phyloP scores from a whole-genome alignment of 1,140 invertebrate genomes.

The Stegodyphus dumicola region DNA sequence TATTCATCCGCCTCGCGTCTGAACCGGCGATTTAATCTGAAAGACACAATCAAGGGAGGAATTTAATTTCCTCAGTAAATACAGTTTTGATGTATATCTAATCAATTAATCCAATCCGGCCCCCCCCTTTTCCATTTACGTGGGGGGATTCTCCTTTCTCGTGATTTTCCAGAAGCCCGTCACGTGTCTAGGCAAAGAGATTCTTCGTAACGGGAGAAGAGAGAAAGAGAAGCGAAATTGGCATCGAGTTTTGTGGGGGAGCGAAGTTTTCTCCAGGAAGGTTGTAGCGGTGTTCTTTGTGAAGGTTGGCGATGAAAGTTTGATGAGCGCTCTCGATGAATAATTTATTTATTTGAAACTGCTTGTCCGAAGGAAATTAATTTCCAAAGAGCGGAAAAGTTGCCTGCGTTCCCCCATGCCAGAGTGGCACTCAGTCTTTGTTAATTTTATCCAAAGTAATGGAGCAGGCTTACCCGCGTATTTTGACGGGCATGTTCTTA shows the following conservation, averaged over 20 bases:
- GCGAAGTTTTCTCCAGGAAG: constrained; percentile 6
- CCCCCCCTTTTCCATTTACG: constrained; percentile 15
- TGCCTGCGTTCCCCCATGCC: constrained; percentile 14
- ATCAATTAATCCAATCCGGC: constrained; percentile 53
- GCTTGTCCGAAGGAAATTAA: constrained; percentile 55
- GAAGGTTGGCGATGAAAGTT: constrained; percentile 45
- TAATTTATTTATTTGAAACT: constrained; percentile 58
- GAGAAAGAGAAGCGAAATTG: constrained; percentile 36
- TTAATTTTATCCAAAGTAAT: constrained; percentile 61
- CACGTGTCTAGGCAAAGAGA: constrained; percentile 2
- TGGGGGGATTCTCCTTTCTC: constrained; percentile 1
- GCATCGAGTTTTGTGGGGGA: constrained; percentile 33
- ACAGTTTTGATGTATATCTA: constrained; percentile 61
- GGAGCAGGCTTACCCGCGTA: constrained; percentile 34
- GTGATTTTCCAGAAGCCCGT: constrained; percentile 13
- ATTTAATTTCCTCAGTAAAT: constrained; percentile 60
- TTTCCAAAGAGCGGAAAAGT: constrained; percentile 55
- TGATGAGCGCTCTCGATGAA: constrained; percentile 50
- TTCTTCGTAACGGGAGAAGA: not conserved
- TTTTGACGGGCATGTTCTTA: constrained; percentile 33
- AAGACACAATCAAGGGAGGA: constrained; percentile 51
- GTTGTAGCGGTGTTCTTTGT: constrained; percentile 41
- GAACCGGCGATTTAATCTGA: constrained; percentile 54
- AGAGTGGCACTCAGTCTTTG: constrained; percentile 27
- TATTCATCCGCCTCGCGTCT: constrained; percentile 2